These are phyloP conservation scores for Loriculus beryllinus DNA, from an alignment of 2,797 vertebrate genomes.

Conservation along the genomic window DNA sequence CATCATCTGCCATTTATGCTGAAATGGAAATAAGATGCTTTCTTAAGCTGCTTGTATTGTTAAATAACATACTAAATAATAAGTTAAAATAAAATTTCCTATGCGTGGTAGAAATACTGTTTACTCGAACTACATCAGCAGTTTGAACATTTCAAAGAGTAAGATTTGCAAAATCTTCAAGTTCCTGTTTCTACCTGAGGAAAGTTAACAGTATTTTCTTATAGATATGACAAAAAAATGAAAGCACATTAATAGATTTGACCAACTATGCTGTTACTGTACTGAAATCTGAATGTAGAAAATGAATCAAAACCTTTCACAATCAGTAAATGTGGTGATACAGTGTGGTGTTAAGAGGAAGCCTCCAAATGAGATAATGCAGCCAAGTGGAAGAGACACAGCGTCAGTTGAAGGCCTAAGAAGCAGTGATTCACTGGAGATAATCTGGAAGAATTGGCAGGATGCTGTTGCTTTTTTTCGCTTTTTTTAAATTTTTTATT, in stretches of 20 bases:
- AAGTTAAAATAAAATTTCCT: neutral
- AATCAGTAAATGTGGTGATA: neutral
- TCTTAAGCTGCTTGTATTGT: neutral
- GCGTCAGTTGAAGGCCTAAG: neutral
- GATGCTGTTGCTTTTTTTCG: neutral
- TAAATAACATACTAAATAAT: neutral
- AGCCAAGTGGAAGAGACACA: neutral
- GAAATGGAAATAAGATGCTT: constrained; percentile 7
- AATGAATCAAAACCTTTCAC: neutral
- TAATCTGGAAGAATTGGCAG: neutral
- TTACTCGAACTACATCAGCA: neutral
- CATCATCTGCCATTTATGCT: constrained; percentile 5
- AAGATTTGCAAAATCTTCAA: neutral
- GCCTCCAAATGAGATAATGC: neutral
- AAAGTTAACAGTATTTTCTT: neutral
- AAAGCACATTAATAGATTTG: neutral
- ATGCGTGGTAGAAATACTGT: neutral
- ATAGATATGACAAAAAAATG: neutral
- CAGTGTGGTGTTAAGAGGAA: neutral
- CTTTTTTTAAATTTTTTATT: neutral
- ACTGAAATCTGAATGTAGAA: neutral
- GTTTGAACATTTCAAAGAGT: neutral
- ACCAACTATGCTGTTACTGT: neutral
- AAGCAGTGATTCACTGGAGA: neutral
- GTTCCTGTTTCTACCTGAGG: neutral